Evolutionary conservation across 2,797 vertebrate genomes (phyloP).

Genomic region (Pyrocephalus nanus): DNA sequence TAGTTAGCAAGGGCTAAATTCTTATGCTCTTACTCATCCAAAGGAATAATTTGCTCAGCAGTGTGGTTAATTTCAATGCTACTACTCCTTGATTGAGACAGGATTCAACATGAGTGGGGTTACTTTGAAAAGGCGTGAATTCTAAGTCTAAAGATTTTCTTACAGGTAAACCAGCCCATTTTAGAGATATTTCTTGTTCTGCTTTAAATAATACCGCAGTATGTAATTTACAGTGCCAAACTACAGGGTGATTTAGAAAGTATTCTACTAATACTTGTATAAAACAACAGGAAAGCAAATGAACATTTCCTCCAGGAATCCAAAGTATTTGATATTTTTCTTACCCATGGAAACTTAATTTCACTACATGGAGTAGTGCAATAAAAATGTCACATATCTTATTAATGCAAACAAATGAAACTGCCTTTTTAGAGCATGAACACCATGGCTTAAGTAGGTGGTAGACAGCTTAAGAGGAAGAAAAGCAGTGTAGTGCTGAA

Average conservation of each 20-base stretch:
- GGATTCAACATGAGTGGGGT: conserved; percentile 16
- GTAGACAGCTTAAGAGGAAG: conserved; percentile 65
- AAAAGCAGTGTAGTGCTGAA: conserved; percentile 54
- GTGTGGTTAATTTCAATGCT: neutral
- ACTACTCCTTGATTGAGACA: conserved; percentile 16
- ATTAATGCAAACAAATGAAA: conserved; percentile 74
- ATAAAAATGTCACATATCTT: conserved; percentile 71
- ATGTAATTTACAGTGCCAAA: conserved; percentile 36
- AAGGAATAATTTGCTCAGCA: conserved; percentile 24
- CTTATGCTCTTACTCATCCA: conserved; percentile 19
- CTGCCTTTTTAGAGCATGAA: conserved; percentile 58
- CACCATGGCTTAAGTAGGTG: conserved; percentile 59
- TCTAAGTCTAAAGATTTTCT: neutral
- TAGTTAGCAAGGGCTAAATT: conserved; percentile 6
- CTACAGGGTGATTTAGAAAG: conserved; percentile 7
- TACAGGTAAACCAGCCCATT: neutral
- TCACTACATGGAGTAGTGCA: conserved; percentile 56
- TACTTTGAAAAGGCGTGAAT: neutral
- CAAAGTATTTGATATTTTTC: conserved; percentile 63
- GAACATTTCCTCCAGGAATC: conserved; percentile 63
- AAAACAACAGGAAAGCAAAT: conserved; percentile 60
- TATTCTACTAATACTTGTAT: conserved; percentile 32
- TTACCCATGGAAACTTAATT: conserved; percentile 69
- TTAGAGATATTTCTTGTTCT: neutral
- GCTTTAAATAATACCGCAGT: neutral